Conservation (phyloP, 2,797 vertebrate species). For the Pangasius krempfi region DNA sequence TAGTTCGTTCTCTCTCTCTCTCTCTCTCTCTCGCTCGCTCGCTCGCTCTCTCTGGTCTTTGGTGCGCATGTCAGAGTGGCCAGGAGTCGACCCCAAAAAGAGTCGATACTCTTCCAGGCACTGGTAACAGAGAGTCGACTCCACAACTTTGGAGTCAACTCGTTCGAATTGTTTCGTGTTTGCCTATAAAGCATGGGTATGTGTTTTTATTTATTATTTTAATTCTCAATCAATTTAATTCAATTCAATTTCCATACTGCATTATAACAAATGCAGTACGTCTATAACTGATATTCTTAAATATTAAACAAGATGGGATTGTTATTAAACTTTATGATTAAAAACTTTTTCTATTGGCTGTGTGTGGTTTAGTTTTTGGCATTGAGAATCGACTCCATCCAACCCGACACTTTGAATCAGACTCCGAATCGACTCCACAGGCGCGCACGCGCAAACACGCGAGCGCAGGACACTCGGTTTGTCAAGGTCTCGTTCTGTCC, state of each 20-base stretch:
- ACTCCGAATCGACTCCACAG: not conserved
- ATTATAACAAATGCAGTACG: not conserved
- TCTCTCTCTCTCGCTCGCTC: not conserved
- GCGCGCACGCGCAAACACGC: not conserved
- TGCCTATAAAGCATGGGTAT: not conserved
- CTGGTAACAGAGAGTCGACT: not conserved
- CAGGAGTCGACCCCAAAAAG: not conserved
- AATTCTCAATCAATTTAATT: not conserved
- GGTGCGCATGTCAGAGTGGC: conserved; percentile 19
- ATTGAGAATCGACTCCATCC: not conserved
- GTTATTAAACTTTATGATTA: not conserved
- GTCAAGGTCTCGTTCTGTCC: not conserved
- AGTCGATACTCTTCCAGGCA: not conserved
- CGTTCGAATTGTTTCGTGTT: not conserved
- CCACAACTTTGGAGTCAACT: not conserved
- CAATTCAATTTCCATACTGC: not conserved
- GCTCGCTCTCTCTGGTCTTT: not conserved
- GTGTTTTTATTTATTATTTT: not conserved
- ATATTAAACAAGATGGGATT: not conserved
- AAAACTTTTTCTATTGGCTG: not conserved
- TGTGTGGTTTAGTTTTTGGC: not conserved
- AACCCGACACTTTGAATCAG: not conserved
- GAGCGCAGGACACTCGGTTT: not conserved
- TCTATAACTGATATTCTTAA: not conserved
- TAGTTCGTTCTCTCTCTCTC: not conserved